phyloP scores from a whole-genome alignment of 92 coral and sea anemone genomes.

The Porites divaricata region DNA sequence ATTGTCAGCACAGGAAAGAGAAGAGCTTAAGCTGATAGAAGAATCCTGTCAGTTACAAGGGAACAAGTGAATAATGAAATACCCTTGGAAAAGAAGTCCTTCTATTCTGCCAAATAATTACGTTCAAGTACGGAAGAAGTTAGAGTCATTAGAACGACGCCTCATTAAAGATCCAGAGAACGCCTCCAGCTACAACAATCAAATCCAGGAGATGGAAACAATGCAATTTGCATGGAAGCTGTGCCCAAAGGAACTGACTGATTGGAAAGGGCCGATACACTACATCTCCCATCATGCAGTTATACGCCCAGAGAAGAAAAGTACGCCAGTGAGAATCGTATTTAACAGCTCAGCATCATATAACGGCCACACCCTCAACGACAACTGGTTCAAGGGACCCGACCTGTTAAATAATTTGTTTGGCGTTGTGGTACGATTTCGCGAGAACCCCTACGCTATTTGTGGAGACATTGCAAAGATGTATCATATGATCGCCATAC shows the following conservation, averaged over 20 bases:
- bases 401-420: not conserved
- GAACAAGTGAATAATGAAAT: not conserved
- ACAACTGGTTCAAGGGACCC: too few species aligned
- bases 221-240: constrained; percentile 46
- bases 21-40: constrained; percentile 13
- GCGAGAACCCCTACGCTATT: constrained; percentile 18
- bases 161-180: constrained; percentile 47
- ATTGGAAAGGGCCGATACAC: constrained; percentile 43
- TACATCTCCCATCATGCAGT: constrained; percentile 56
- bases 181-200: constrained; percentile 43
- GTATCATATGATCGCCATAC: constrained; percentile 42
- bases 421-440: constrained; percentile 53
- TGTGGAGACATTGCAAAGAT: constrained; percentile 26
- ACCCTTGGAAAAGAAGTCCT: constrained; percentile 51
- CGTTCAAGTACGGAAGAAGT: constrained; percentile 42
- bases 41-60: constrained; percentile 39
- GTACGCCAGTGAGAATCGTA: constrained; percentile 51
- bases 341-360: constrained; percentile 63
- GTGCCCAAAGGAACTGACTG: constrained; percentile 22
- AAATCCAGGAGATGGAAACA: constrained; percentile 2
- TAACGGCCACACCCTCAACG: too few species aligned
- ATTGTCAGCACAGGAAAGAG: constrained; percentile 42
- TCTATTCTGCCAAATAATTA: constrained; percentile 46
- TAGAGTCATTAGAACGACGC: constrained; percentile 45
- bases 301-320: constrained; percentile 55